A percentile compares a stretch with the other conserved stretches of the same genome.
Evolutionary conservation across 2,797 vertebrate genomes (phyloP).

Genomic region (Syngnathus rostellatus): DNA sequence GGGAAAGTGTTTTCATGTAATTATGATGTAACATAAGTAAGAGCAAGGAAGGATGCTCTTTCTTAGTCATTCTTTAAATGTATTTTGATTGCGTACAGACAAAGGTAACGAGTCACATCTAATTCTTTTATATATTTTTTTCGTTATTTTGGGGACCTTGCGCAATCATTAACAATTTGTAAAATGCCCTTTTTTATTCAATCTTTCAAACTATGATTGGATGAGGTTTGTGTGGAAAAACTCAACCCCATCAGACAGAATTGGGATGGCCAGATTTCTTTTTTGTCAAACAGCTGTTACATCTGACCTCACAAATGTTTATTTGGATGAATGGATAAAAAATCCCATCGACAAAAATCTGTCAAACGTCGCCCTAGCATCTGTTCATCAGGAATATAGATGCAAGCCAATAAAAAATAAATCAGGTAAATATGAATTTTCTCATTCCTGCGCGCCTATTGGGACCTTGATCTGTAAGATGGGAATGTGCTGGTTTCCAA

Average conservation of each 20-base stretch:
- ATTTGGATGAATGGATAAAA: not conserved
- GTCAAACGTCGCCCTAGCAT: not conserved
- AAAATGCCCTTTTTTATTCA: not conserved
- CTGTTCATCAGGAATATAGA: not conserved
- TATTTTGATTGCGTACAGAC: not conserved
- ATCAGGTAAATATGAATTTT: not conserved
- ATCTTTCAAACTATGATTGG: not conserved
- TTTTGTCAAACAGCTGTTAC: not conserved
- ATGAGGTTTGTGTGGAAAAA: not conserved
- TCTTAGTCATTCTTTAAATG: not conserved
- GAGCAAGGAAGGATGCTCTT: not conserved
- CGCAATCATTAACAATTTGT: not conserved
- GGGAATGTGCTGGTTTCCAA: constrained; percentile 9
- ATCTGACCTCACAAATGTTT: not conserved
- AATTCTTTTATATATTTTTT: not conserved
- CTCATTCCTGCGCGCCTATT: not conserved
- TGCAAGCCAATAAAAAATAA: not conserved
- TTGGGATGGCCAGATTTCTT: not conserved
- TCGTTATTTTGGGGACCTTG: too few relatives aligned
- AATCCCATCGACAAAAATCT: not conserved
- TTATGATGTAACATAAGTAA: constrained; percentile 1
- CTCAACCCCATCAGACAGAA: not conserved
- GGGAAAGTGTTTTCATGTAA: not conserved
- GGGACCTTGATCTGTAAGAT: not conserved
- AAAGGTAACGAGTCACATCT: not conserved